A percentile compares a stretch with the other conserved stretches of the same genome.
phyloP scores from a whole-genome alignment of 1,140 invertebrate species.

The Bombus haemorrhoidalis region DNA sequence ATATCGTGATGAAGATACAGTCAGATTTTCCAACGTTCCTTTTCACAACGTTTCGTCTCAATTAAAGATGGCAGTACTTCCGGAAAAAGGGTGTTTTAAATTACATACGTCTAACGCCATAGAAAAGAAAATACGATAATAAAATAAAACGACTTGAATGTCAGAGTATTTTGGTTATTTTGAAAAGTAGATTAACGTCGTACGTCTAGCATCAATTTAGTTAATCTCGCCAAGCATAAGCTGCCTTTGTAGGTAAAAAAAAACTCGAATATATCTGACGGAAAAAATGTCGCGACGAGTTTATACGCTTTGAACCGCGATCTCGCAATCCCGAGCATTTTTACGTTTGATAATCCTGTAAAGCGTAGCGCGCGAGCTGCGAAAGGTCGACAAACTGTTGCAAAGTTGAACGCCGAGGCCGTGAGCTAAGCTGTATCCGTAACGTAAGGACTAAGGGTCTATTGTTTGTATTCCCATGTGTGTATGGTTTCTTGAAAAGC shows the following conservation, averaged over 20 bases:
- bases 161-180: background rate
- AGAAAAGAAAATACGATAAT: too few relatives aligned
- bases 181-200: background rate
- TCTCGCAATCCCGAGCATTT: conserved; percentile 21
- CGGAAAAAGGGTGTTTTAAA: background rate
- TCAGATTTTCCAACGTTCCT: too few relatives aligned
- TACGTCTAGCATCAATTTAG: background rate
- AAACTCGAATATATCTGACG: too few relatives aligned
- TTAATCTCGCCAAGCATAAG: conserved; percentile 1
- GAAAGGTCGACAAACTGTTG: conserved; percentile 35
- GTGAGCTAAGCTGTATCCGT: conserved; percentile 23
- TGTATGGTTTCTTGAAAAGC: conserved; percentile 67
- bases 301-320: conserved; percentile 20
- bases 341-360: conserved; percentile 37
- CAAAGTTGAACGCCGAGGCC: conserved; percentile 28
- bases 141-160: background rate
- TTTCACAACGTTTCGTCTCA: background rate
- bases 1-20: too few relatives aligned
- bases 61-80: too few relatives aligned
- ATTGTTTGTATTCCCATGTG: conserved; percentile 66
- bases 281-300: background rate
- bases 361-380: background rate
- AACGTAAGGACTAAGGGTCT: conserved; percentile 56
- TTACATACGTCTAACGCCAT: background rate
- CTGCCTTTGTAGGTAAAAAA: background rate